Evolutionary conservation across 2,797 vertebrate genomes (phyloP).

Genomic region (Sebastiscus albofasciatus): DNA sequence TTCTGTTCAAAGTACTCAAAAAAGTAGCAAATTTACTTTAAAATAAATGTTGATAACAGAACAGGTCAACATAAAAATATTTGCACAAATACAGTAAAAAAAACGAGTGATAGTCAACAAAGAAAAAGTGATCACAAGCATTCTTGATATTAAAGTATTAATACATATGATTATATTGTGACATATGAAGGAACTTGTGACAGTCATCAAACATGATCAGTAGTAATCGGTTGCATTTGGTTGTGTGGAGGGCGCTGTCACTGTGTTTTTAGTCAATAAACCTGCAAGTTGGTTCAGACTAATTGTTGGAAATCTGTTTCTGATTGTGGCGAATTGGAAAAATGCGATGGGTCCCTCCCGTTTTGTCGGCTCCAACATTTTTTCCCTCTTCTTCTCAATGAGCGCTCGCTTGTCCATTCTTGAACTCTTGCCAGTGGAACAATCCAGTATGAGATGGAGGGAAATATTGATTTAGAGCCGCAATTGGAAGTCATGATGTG

Average conservation of each 20-base stretch:
- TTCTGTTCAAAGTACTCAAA: neutral
- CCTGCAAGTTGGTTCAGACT: slow-evolving; percentile 48
- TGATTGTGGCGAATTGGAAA: slow-evolving; percentile 75
- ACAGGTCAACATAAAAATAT: neutral
- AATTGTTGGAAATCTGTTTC: slow-evolving; percentile 76
- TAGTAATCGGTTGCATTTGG: slow-evolving; percentile 31
- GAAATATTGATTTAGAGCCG: slow-evolving; percentile 80
- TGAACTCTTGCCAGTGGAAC: slow-evolving; percentile 76
- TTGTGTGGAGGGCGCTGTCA: slow-evolving; percentile 27
- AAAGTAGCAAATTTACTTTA: neutral
- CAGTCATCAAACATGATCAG: slow-evolving; percentile 16
- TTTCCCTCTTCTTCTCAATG: slow-evolving; percentile 53
- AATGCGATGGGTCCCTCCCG: slow-evolving; percentile 61
- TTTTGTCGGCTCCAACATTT: slow-evolving; percentile 49
- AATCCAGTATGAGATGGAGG: slow-evolving; percentile 69
- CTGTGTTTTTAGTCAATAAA: slow-evolving; percentile 54
- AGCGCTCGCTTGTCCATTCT: slow-evolving; percentile 69
- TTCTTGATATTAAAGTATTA: neutral
- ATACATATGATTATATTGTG: neutral
- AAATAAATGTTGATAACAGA: neutral
- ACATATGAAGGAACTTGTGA: neutral
- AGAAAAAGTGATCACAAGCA: neutral
- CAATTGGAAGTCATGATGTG: slow-evolving; percentile 61
- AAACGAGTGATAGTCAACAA: neutral
- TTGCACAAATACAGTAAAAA: neutral